Evolutionary conservation across 1,140 invertebrate genomes (phyloP).

Genomic region (Berghia stephanieae): DNA sequence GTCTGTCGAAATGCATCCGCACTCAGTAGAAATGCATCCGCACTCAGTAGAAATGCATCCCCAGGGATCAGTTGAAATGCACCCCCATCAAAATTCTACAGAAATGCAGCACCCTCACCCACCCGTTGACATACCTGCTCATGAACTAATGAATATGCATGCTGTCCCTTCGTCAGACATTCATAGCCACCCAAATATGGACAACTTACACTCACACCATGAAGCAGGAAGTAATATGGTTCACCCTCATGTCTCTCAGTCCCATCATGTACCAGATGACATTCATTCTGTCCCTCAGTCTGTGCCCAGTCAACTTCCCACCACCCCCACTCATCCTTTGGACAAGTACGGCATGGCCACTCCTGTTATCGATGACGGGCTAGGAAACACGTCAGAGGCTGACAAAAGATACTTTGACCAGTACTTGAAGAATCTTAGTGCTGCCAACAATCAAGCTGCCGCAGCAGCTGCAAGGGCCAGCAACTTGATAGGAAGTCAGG

Average conservation of each 20-base stretch:
- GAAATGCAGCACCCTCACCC: conserved; percentile 31
- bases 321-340: conserved; percentile 28
- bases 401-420: conserved; percentile 59
- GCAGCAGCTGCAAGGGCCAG: conserved; percentile 38
- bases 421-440: conserved; percentile 47
- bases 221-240: no score
- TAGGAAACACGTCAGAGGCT: conserved; percentile 49
- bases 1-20: conserved; percentile 25
- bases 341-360: conserved; percentile 34
- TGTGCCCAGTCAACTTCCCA: conserved; percentile 30
- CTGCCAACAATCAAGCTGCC: conserved; percentile 26
- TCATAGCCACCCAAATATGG: no score
- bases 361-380: no score
- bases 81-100: conserved; percentile 40
- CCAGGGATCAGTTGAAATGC: conserved; percentile 14
- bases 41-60: background rate
- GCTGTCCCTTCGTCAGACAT: no score
- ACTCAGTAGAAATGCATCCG: background rate
- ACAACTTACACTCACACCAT: no score
- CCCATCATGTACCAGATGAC: no score
- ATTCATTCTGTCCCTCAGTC: no score
- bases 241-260: no score
- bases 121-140: no score
- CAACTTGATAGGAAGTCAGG: conserved; percentile 40
- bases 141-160: no score